phyloP scores from a whole-genome alignment of 2,797 vertebrate genomes.

The Spea hammondii region DNA sequence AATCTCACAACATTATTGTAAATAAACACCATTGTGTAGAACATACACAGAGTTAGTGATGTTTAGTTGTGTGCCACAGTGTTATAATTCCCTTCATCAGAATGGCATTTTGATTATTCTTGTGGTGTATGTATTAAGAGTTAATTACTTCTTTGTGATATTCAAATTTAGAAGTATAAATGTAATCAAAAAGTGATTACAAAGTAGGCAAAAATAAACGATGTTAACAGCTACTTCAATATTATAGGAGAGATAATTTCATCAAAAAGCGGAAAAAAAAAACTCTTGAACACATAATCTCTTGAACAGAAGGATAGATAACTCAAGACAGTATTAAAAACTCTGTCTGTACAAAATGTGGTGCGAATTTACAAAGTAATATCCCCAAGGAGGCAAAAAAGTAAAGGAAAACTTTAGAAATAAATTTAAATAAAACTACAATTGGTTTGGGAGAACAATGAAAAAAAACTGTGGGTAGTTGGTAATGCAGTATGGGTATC shows the following conservation, averaged over 20 bases:
- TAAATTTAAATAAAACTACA: no score
- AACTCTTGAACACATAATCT: background rate
- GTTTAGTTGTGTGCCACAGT: background rate
- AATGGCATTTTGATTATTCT: background rate
- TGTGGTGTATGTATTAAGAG: background rate
- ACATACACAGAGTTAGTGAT: no score
- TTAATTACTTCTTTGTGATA: slow-evolving; percentile 14
- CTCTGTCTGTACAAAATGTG: no score
- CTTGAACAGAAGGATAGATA: background rate
- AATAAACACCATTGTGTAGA: no score
- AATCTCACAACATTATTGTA: no score
- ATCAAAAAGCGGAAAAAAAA: background rate
- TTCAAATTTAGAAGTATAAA: slow-evolving; percentile 4
- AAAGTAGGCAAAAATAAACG: background rate
- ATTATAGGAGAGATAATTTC: slow-evolving; percentile 2
- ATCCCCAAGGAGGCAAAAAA: no score
- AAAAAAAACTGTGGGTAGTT: no score
- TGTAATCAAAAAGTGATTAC: slow-evolving; percentile 18
- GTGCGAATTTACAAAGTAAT: no score
- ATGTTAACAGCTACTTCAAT: slow-evolving; percentile 10
- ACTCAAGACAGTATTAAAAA: no score
- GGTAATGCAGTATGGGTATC: no score
- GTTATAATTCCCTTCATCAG: background rate
- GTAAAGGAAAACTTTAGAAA: no score
- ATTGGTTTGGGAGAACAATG: no score